Base-by-base conservation (phyloP, 2,888 invertebrate genomes). In the Limnephilus auricula region DNA sequence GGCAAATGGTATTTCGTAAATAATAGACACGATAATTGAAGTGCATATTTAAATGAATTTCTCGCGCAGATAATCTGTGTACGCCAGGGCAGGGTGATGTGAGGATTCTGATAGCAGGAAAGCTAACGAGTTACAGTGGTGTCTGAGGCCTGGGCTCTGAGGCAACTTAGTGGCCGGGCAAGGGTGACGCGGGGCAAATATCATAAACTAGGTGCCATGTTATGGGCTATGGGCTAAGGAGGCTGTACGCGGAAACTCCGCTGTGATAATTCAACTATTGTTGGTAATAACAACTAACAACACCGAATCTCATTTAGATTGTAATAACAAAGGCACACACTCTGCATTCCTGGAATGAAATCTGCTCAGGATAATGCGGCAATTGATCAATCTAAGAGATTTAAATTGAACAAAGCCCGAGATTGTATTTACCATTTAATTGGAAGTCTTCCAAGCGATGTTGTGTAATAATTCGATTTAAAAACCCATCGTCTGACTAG, bases 41-140 rank as follows among this genome's bases (percentile, higher is more conserved):
- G 34, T 82, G 34, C 85, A 45, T 15, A 85, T 45, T 40, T 85
- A 45, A 82, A 87, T 87, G 78, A 32, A 65, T 65, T 15, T 31
- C 32, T 37, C 18, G 78, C 30, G 87, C 25, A 87, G 87, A 32
- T 78, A 65, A 87, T 31, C 78, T 32, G 87, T 65, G 87, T 13
- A 78, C 32, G 65, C 80, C 34, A 40, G 45, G 50, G 30, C 87
- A 13, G 32, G 79, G 34, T 79, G 79, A 89, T 89, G 79, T 31
- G 79, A 80, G 40, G 89, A 89, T 79, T 80, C 37, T 18, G 89
- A 79, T 89, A 80, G 80, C 79, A 40, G 89, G 18, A 89, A 37
- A 30, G 79, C 40, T 89, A 89, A 89, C 89, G 89, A 89, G 89
- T 45, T 89, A n/a, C 31, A 37, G 37, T 30, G n/a, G 89, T 89